Evolutionary conservation across 2,888 invertebrate species (phyloP).

Genomic region (Apotomis turbidana): DNA sequence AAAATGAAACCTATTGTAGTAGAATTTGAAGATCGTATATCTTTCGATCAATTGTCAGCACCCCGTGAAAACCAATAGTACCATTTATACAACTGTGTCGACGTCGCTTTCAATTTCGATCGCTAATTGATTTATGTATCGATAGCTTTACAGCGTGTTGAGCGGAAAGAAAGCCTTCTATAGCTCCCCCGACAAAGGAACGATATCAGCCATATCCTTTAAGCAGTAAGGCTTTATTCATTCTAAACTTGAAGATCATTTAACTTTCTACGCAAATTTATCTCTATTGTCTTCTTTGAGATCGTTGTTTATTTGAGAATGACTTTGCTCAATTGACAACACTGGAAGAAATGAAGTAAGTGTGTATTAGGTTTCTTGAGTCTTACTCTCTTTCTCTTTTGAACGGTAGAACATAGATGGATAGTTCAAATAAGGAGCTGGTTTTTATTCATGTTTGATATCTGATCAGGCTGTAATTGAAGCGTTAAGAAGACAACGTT

Average conservation of each 20-base stretch:
- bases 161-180: constrained; percentile 57
- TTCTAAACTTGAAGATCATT: constrained; percentile 47
- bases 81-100: constrained; percentile 45
- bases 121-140: constrained; percentile 73
- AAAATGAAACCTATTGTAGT: neutral
- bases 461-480: constrained; percentile 27
- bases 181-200: constrained; percentile 28
- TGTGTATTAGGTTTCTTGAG: neutral
- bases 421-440: constrained; percentile 33
- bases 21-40: neutral
- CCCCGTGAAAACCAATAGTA: constrained; percentile 22
- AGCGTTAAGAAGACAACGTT: constrained; percentile 13
- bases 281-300: constrained; percentile 42
- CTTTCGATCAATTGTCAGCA: neutral
- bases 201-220: constrained; percentile 18
- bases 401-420: constrained; percentile 27
- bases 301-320: constrained; percentile 35
- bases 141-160: constrained; percentile 59
- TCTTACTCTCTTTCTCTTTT: constrained; percentile 15
- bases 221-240: constrained; percentile 29
- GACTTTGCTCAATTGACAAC: constrained; percentile 29
- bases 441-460: constrained; percentile 21
- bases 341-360: constrained; percentile 11
- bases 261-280: constrained; percentile 57
- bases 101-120: constrained; percentile 70